phyloP scores from a whole-genome alignment of 2,797 vertebrate genomes.

The Hemitrygon akajei region DNA sequence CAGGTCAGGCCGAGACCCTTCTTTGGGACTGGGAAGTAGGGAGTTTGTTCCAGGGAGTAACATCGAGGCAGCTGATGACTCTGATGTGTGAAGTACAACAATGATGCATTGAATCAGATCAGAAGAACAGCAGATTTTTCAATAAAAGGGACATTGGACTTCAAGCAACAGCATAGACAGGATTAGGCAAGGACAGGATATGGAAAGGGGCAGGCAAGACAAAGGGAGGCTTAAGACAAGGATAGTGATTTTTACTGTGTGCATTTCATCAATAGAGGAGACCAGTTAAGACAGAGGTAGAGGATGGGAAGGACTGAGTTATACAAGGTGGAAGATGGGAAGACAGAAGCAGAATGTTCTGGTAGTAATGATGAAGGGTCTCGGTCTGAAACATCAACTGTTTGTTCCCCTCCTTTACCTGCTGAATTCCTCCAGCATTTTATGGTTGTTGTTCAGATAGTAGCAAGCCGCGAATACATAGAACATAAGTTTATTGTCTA shows the following conservation, averaged over 20 bases:
- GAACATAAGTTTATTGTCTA: too few relatives aligned
- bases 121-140: not conserved
- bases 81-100: not conserved
- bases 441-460: not conserved
- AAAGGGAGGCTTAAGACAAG: too few relatives aligned
- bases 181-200: not conserved
- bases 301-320: not conserved
- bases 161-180: not conserved
- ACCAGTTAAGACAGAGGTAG: not conserved
- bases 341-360: not conserved
- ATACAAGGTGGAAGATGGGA: not conserved
- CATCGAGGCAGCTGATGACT: not conserved
- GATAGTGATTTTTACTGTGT: not conserved
- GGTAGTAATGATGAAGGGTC: too few relatives aligned
- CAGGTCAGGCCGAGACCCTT: too few relatives aligned
- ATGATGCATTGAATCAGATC: not conserved
- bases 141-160: not conserved
- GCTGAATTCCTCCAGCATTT: too few relatives aligned
- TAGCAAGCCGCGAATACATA: too few relatives aligned
- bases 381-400: too few relatives aligned
- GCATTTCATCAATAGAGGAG: not conserved
- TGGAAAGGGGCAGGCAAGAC: not conserved
- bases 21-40: too few relatives aligned
- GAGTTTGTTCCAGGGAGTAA: not conserved
- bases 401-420: too few relatives aligned